phyloP scores from a whole-genome alignment of 2,113 vertebrate species.

The Phodopus roborovskii region DNA sequence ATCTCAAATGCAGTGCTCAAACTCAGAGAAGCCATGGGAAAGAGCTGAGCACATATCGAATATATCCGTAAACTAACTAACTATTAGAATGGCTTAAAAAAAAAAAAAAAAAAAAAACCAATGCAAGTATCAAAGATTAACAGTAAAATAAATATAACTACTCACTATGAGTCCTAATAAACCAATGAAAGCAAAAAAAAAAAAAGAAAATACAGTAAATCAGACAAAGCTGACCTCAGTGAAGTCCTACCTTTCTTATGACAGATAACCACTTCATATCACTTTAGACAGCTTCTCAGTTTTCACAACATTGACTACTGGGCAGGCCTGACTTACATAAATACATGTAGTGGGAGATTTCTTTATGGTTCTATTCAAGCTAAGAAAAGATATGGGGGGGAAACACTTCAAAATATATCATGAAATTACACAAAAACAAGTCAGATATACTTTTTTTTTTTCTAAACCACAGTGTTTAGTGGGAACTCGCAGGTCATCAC shows the following conservation, averaged over 20 bases:
- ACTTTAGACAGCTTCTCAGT: not conserved
- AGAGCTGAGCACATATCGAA: not conserved
- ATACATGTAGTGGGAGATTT: not conserved
- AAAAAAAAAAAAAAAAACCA: not conserved
- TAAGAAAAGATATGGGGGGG: slow-evolving; percentile 2
- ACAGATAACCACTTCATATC: not conserved
- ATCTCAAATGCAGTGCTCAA: slow-evolving; percentile 29
- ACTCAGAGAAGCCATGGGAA: not conserved
- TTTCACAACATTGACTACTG: not conserved
- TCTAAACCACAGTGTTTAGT: slow-evolving; percentile 28
- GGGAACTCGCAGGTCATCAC: not conserved
- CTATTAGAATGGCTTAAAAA: too few species aligned
- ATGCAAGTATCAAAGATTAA: not conserved
- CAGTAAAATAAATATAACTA: slow-evolving; percentile 14
- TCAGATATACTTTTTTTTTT: not conserved
- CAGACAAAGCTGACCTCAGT: not conserved
- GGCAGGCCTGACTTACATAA: not conserved
- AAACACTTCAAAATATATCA: not conserved
- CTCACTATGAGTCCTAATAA: not conserved
- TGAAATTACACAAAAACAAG: not conserved
- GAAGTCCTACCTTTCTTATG: not conserved
- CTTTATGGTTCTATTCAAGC: not conserved
- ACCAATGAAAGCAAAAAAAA: slow-evolving; percentile 37
- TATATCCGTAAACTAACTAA: not conserved
- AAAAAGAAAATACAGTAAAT: too few species aligned